phyloP scores from a whole-genome alignment of 37 sponge, comb jelly and placozoan species.

The Spongilla lacustris region DNA sequence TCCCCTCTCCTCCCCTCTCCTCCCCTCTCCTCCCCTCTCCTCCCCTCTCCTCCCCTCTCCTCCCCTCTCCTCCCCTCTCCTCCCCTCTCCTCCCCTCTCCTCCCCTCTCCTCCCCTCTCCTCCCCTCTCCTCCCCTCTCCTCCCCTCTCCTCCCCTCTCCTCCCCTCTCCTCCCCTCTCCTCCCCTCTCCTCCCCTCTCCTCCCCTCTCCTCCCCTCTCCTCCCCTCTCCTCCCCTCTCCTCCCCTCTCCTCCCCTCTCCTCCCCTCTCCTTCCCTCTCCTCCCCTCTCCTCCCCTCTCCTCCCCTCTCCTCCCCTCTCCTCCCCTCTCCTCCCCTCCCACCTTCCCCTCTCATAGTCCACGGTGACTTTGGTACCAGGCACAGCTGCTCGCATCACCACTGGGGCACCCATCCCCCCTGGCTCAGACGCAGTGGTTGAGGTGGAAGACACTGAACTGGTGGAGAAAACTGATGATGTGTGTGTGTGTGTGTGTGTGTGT shows the following conservation, averaged over 20 bases:
- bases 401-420: conserved; percentile 91
- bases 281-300: background rate
- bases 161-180: background rate
- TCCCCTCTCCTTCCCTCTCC: background rate
- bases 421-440: conserved; percentile 98
- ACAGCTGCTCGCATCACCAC: conserved; percentile 80
- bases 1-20: background rate
- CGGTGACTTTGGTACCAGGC: conserved; percentile 54
- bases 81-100: background rate
- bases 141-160: background rate
- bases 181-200: background rate
- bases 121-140: background rate
- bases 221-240: background rate
- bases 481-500: conserved; percentile 9
- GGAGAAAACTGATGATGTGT: conserved; percentile 81
- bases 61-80: background rate
- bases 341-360: background rate
- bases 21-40: background rate
- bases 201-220: background rate
- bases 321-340: background rate
- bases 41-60: background rate
- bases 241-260: background rate
- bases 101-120: background rate
- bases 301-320: background rate
- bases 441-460: conserved; percentile 97